Evolutionary conservation across 1,140 invertebrate genomes (phyloP).

Genomic region (Plectus sambesii): DNA sequence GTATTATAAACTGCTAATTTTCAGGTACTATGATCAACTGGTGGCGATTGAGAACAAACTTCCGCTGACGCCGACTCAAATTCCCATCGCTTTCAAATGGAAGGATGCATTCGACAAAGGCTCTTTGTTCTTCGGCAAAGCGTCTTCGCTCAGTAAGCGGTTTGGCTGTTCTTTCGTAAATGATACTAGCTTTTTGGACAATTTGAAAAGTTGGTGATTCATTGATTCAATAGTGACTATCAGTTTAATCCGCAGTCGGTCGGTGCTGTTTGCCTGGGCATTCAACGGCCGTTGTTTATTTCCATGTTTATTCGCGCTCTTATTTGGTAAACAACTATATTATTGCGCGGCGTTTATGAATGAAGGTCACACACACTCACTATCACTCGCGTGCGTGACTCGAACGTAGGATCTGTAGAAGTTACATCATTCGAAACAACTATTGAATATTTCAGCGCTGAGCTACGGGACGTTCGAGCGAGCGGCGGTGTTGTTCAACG

Average conservation of each 20-base stretch:
- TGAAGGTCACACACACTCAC: no score
- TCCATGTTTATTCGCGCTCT: no score
- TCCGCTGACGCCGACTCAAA: constrained; percentile 54
- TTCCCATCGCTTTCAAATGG: constrained; percentile 75
- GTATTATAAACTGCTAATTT: constrained; percentile 36
- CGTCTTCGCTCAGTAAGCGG: constrained; percentile 69
- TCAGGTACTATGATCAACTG: constrained; percentile 92
- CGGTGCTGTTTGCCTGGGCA: no score
- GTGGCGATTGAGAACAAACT: constrained; percentile 81
- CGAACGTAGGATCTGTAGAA: constrained; percentile 12
- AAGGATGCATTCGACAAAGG: constrained; percentile 97
- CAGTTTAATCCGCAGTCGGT: no score
- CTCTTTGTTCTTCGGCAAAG: constrained; percentile 78
- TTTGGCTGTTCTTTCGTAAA: no score
- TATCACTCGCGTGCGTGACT: neutral
- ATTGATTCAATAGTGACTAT: no score
- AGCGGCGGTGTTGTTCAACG: constrained; percentile 90
- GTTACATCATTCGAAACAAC: constrained; percentile 1
- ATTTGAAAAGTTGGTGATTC: no score
- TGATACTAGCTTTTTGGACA: no score
- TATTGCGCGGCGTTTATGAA: no score
- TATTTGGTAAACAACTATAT: no score
- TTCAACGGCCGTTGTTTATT: no score
- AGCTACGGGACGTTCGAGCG: constrained; percentile 64
- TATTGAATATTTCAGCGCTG: constrained; percentile 29